phyloP scores from a whole-genome alignment of 2,888 invertebrate genomes.

The Poecilobothrus nobilitatus region DNA sequence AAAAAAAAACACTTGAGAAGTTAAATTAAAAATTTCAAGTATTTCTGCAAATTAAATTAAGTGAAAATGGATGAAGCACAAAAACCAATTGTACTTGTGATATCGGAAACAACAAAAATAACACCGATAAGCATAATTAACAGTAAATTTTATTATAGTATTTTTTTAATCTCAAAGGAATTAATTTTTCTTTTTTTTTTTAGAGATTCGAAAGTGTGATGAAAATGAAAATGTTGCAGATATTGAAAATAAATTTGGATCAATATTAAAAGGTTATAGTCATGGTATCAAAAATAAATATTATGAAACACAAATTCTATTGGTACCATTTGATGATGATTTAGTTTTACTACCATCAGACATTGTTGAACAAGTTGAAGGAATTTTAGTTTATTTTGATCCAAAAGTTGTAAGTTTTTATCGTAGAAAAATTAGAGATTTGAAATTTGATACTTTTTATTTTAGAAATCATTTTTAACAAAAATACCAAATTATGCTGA shows the following conservation, averaged over 20 bases:
- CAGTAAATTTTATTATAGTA: conserved; percentile 18
- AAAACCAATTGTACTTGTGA: not conserved
- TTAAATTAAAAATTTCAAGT: too few species aligned
- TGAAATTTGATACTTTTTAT: conserved; percentile 2
- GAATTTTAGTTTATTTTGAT: conserved; percentile 29
- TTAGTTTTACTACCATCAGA: conserved; percentile 23
- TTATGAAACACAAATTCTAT: conserved; percentile 27
- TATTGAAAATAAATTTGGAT: conserved; percentile 13
- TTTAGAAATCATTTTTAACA: conserved; percentile 26
- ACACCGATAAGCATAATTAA: conserved; percentile 22
- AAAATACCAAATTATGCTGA: conserved; percentile 26
- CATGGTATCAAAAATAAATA: conserved; percentile 29
- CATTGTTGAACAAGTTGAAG: conserved; percentile 25
- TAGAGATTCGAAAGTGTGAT: conserved; percentile 21
- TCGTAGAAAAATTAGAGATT: not conserved
- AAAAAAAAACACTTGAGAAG: too few species aligned
- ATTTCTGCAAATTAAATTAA: not conserved
- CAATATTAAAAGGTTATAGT: conserved; percentile 24
- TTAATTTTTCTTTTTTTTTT: not conserved
- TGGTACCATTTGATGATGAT: conserved; percentile 25
- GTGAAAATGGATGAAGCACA: not conserved
- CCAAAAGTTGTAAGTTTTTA: conserved; percentile 26
- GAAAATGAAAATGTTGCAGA: conserved; percentile 22
- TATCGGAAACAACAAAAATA: not conserved
- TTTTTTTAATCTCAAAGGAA: conserved; percentile 1